phyloP scores from a whole-genome alignment of 2,113 vertebrate species.

The Phalacrocorax aristotelis region DNA sequence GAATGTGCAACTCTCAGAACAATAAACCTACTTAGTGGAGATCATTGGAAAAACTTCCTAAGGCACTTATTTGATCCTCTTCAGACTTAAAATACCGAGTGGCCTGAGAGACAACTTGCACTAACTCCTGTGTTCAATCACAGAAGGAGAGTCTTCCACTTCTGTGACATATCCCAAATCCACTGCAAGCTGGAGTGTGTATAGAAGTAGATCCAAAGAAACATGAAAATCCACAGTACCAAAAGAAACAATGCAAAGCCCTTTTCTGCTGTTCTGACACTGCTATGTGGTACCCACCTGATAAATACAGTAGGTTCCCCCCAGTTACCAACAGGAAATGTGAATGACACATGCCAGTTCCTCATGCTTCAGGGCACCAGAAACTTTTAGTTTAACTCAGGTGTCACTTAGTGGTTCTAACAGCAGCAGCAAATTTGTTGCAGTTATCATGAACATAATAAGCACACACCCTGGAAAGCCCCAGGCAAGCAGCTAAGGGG shows the following conservation, averaged over 20 bases:
- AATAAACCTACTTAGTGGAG: not conserved
- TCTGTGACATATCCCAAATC: not conserved
- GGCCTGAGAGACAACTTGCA: not conserved
- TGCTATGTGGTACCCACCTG: not conserved
- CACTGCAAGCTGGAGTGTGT: rapidly evolving
- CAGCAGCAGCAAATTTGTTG: not conserved
- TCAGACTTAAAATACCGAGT: not conserved
- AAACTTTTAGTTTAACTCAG: not conserved
- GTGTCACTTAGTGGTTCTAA: not conserved
- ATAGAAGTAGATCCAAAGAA: not conserved
- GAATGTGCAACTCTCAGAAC: not conserved
- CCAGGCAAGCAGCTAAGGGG: not conserved
- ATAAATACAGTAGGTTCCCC: not conserved
- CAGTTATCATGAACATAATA: not conserved
- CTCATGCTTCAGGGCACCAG: not conserved
- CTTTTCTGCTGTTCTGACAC: not conserved
- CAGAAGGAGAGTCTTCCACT: not conserved
- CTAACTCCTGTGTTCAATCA: not conserved
- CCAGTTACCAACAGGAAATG: not conserved
- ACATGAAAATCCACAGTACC: not conserved
- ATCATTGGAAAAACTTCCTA: not conserved
- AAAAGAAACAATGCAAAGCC: rapidly evolving
- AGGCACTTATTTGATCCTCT: not conserved
- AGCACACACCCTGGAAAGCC: not conserved
- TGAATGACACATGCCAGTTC: not conserved